Evolutionary conservation across 1,140 invertebrate genomes (phyloP).

Genomic region (Gryllus bimaculatus): DNA sequence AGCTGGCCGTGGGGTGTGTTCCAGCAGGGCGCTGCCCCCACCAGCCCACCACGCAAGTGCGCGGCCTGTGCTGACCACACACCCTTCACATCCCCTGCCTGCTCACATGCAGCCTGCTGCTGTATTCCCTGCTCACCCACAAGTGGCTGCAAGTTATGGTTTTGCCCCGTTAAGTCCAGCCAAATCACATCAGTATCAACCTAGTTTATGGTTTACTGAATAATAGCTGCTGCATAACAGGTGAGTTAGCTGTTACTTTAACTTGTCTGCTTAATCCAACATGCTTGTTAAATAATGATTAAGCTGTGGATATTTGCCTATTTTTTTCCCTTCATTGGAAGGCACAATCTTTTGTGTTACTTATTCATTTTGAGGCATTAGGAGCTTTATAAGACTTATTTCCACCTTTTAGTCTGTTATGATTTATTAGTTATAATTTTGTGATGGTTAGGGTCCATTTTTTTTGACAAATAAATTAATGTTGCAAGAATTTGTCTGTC

Average conservation of each 20-base stretch:
- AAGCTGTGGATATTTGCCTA: not conserved
- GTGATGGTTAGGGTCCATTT: no score
- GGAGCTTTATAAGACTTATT: no score
- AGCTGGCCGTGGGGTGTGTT: constrained; percentile 15
- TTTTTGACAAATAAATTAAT: no score
- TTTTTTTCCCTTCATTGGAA: no score
- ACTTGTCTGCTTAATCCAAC: no score
- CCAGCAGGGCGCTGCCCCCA: constrained; percentile 38
- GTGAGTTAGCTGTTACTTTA: not conserved
- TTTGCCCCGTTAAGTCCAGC: constrained; percentile 62
- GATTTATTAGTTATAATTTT: no score
- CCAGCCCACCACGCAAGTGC: constrained; percentile 78
- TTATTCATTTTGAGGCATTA: no score
- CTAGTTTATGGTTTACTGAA: constrained; percentile 67
- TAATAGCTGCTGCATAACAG: constrained; percentile 29
- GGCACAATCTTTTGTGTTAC: no score
- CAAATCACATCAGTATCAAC: constrained; percentile 52
- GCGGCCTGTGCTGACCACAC: constrained; percentile 61
- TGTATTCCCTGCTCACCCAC: constrained; percentile 53
- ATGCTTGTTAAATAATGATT: no score
- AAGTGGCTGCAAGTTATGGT: constrained; percentile 54
- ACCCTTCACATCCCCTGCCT: constrained; percentile 66
- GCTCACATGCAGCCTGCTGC: constrained; percentile 68
- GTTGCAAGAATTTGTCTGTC: no score
- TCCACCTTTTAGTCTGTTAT: no score